These are phyloP conservation scores for Augochlora pura DNA, from an alignment of 1,140 invertebrate genomes.

Conservation along the genomic window DNA sequence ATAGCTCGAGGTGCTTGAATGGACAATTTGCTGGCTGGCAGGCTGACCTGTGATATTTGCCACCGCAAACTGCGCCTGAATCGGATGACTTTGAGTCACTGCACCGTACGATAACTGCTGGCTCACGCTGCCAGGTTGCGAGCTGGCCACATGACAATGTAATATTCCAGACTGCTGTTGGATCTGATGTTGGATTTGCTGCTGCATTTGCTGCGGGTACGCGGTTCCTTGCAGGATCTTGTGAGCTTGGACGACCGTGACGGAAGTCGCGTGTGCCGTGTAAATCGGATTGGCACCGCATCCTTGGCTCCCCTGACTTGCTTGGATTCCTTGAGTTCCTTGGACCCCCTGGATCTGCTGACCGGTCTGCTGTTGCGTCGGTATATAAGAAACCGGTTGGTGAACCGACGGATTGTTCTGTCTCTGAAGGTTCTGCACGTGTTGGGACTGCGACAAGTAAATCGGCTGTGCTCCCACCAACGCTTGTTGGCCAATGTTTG, in stretches of 20 bases:
- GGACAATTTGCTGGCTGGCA: constrained; percentile 35
- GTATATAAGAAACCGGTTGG: constrained; percentile 43
- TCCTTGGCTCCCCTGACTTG: constrained; percentile 41
- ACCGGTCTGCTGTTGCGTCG: constrained; percentile 51
- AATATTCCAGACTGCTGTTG: constrained; percentile 46
- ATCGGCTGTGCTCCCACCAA: constrained; percentile 47
- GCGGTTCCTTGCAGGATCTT: constrained; percentile 64
- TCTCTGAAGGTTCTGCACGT: constrained; percentile 59
- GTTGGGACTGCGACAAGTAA: constrained; percentile 60
- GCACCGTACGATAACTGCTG: constrained; percentile 33
- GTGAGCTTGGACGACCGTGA: constrained; percentile 69
- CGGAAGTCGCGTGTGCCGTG: constrained; percentile 69
- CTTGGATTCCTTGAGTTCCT: constrained; percentile 36
- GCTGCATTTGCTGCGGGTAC: constrained; percentile 48
- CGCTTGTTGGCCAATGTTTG: constrained; percentile 64
- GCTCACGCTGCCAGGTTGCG: constrained; percentile 29
- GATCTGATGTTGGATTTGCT: no score
- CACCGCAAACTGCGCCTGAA: constrained; percentile 56
- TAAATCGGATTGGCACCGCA: constrained; percentile 67
- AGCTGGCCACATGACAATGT: constrained; percentile 19
- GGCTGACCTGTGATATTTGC: constrained; percentile 24
- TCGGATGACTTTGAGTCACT: constrained; percentile 46
- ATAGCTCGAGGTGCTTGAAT: constrained; percentile 34
- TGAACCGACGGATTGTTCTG: constrained; percentile 47
- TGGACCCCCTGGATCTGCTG: constrained; percentile 46